Base-by-base conservation (phyloP, 2,888 invertebrate genomes). In the Tiphia femorata region DNA sequence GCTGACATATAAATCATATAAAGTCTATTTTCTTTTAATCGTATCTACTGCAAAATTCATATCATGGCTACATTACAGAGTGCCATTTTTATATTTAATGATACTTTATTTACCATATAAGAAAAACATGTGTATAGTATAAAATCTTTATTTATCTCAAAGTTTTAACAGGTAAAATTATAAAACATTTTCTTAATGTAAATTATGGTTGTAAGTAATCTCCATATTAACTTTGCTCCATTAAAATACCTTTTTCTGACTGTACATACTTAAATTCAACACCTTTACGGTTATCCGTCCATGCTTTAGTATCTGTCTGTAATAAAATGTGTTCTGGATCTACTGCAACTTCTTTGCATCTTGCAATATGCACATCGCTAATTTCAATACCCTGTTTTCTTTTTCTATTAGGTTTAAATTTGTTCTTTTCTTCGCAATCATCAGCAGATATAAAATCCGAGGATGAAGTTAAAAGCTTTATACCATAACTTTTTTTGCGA, bases 261-360 rank as follows among this genome's bases (percentile, higher is more conserved):
- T 59, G 73, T 49, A 76, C 79, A 61, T 81, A 81, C 44, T 73
- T 74, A 41, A 75, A 81, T 8, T 70, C 75, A 38, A 64, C 56
- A 16, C 68, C 73, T 33, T 70, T 74, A 54, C 58, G 59, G 49
- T 64, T 73, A 40, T 66, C 66, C 1, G 50, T 62, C 81, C 81
- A 81, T 37, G 61, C 54, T 68, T 68, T 58, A 2, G 72, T 77
- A 23, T 77, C 73, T 12, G 14, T 3, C 60, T 76, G 77, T 0
- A 73, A 76, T 12, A 80, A 61, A 59, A 81, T 57, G 46, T 49
- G 55, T 20, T 75, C 66, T 19, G 75, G 44, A 46, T 70, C 64
- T 2, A 81, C 67, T 1, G 73, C 76, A 23, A 67, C 77, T 58
- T 76, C 71, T 61, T 62, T 58, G 35, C 74, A 72, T 56, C 64